phyloP scores from a whole-genome alignment of 1,140 invertebrate species.

The Panulirus ornatus region DNA sequence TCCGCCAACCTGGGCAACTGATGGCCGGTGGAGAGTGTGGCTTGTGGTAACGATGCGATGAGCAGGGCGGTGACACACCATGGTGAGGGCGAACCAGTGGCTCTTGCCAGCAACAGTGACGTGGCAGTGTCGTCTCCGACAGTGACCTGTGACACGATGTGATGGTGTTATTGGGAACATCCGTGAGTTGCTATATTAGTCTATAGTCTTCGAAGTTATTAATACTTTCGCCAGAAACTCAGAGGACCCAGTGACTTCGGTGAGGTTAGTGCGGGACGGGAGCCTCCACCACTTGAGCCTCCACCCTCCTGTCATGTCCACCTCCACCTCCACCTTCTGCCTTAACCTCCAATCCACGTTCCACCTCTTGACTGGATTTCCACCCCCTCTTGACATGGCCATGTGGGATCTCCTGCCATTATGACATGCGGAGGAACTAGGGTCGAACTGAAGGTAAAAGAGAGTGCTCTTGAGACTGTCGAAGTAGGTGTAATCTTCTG shows the following conservation, averaged over 20 bases:
- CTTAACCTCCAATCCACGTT: neutral
- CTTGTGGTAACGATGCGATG: neutral
- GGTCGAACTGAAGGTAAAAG: neutral
- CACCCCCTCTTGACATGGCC: neutral
- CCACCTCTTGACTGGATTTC: slow-evolving; percentile 6
- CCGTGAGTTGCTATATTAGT: neutral
- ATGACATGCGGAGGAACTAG: slow-evolving; percentile 21
- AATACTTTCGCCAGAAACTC: neutral
- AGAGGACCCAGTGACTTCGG: slow-evolving; percentile 21
- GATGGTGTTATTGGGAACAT: neutral
- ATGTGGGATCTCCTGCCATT: neutral
- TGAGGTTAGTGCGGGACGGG: neutral
- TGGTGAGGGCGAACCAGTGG: no score
- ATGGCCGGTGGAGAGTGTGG: neutral
- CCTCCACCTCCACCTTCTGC: neutral
- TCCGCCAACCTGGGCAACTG: neutral
- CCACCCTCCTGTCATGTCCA: slow-evolving; percentile 26
- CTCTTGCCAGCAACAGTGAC: neutral
- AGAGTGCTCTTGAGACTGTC: slow-evolving; percentile 6
- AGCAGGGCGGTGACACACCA: neutral
- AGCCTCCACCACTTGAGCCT: neutral
- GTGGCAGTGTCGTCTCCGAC: no score
- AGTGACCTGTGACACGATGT: neutral
- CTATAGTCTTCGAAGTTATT: slow-evolving; percentile 3
- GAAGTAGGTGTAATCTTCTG: slow-evolving; percentile 3